phyloP scores from a whole-genome alignment of 2,797 vertebrate species.

The Tokudaia muenninki region DNA sequence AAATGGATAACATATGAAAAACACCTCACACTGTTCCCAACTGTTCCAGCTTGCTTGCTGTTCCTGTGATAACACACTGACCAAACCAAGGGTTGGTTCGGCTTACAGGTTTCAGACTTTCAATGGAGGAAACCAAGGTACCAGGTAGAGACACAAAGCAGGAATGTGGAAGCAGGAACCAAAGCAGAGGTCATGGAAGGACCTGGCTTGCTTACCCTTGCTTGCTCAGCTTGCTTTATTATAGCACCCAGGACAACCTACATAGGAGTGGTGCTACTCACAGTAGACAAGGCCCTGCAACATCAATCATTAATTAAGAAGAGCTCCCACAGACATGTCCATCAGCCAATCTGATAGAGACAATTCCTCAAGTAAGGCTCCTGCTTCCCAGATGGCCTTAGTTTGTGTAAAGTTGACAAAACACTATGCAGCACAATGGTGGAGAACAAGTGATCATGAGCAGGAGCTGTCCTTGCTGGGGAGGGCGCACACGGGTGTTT shows the following conservation, averaged over 20 bases:
- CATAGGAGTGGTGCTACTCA: not conserved
- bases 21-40: not conserved
- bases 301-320: not conserved
- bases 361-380: not conserved
- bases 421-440: not conserved
- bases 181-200: not conserved
- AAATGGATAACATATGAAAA: not conserved
- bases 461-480: too few species aligned
- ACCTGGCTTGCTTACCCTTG: not conserved
- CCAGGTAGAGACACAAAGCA: not conserved
- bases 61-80: not conserved
- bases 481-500: fast-evolving
- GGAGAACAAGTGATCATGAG: not conserved
- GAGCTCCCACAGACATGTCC: not conserved
- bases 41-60: not conserved
- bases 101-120: not conserved
- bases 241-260: not conserved
- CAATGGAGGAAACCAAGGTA: not conserved
- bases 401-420: too few species aligned
- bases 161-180: not conserved
- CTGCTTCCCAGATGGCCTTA: not conserved
- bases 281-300: not conserved
- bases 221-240: not conserved
- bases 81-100: not conserved
- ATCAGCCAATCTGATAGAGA: not conserved